These are phyloP conservation scores for Protodeltote pygarga DNA, from an alignment of 2,888 invertebrate species.

Conservation along the genomic window DNA sequence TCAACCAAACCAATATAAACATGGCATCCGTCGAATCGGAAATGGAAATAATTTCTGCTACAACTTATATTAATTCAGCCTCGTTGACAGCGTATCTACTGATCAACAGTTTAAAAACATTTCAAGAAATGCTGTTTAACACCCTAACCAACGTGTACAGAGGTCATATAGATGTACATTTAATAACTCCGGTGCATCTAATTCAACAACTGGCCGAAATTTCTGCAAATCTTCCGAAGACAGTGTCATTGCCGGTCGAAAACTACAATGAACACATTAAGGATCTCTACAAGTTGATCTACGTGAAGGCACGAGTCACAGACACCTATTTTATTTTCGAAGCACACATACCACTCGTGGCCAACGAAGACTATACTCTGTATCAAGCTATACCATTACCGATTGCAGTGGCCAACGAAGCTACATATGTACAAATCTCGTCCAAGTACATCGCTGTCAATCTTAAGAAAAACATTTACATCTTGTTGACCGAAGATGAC, in stretches of 20 bases:
- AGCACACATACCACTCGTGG: constrained; percentile 1
- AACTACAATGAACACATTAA: constrained; percentile 25
- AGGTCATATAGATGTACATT: constrained; percentile 37
- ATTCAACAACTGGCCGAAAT: constrained; percentile 26
- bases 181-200: constrained; percentile 26
- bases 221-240: constrained; percentile 26
- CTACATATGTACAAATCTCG: not conserved
- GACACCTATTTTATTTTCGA: constrained; percentile 30
- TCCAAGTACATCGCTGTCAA: constrained; percentile 20
- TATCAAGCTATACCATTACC: constrained; percentile 11
- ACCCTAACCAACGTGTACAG: constrained; percentile 34
- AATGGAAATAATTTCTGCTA: constrained; percentile 3
- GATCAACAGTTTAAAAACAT: constrained; percentile 3
- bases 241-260: constrained; percentile 24
- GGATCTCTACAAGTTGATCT: constrained; percentile 33
- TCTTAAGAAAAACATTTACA: constrained; percentile 10
- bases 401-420: not conserved
- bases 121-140: constrained; percentile 37
- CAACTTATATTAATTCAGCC: not conserved
- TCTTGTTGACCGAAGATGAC: constrained; percentile 4
- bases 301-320: constrained; percentile 30
- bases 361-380: constrained; percentile 24
- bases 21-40: constrained; percentile 2
- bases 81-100: not conserved
- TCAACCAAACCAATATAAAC: constrained; percentile 7